phyloP scores from a whole-genome alignment of 2,888 invertebrate genomes.

The Saturnia pavonia region DNA sequence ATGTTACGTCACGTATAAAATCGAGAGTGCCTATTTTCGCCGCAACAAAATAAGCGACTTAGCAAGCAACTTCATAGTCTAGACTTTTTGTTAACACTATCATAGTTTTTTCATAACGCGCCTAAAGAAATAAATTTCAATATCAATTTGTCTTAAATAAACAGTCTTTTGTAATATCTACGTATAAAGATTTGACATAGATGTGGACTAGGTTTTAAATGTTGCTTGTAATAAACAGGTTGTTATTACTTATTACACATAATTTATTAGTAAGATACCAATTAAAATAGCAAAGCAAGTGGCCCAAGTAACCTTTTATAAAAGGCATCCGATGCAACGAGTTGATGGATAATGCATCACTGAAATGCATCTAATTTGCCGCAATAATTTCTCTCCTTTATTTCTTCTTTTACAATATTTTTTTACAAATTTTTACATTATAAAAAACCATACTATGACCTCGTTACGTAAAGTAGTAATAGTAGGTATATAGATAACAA shows the following conservation, averaged over 20 bases:
- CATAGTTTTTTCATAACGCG: no score
- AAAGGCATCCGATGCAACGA: slow-evolving; percentile 14
- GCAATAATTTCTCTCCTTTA: not conserved
- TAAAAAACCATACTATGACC: not conserved
- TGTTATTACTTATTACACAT: slow-evolving; percentile 3
- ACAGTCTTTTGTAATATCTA: not conserved
- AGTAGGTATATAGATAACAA: no score
- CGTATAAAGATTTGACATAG: not conserved
- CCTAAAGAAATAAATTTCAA: no score
- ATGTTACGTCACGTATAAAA: no score
- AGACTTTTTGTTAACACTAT: no score
- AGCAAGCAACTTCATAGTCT: no score
- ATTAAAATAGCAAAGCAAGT: slow-evolving; percentile 9
- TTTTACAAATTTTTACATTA: not conserved
- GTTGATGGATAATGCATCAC: slow-evolving; percentile 23
- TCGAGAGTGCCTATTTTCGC: no score
- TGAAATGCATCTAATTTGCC: not conserved
- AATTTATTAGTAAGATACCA: slow-evolving; percentile 13
- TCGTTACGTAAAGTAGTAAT: not conserved
- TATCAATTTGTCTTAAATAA: no score
- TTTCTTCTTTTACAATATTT: not conserved
- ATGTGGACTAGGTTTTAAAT: not conserved
- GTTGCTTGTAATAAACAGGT: slow-evolving; percentile 17
- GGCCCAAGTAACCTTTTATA: slow-evolving; percentile 21
- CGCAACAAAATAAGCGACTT: no score